phyloP scores from a whole-genome alignment of 1,140 invertebrate species.

The Holcopasites calliopsidis region DNA sequence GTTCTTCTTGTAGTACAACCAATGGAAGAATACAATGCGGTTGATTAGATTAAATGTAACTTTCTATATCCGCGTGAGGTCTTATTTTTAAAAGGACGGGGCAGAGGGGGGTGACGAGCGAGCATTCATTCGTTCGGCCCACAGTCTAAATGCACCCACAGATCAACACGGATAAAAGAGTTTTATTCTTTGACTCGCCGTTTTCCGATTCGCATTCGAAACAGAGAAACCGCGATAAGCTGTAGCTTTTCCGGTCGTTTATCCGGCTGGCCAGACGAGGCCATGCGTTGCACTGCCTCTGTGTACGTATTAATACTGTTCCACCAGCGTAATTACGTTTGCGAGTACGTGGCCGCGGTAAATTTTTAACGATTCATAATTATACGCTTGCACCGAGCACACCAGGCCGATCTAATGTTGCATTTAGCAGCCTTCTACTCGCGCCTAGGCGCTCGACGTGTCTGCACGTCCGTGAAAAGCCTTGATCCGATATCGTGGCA shows the following conservation, averaged over 20 bases:
- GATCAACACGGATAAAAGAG: slow-evolving; percentile 6
- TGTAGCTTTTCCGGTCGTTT: slow-evolving; percentile 8
- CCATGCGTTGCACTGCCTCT: neutral
- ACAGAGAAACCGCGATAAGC: slow-evolving; percentile 41
- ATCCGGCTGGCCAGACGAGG: slow-evolving; percentile 18
- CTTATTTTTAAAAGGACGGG: too few species aligned
- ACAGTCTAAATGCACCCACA: too few species aligned
- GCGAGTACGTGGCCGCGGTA: slow-evolving; percentile 35
- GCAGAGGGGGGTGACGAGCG: too few species aligned
- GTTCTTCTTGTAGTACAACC: too few species aligned
- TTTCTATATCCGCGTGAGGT: too few species aligned
- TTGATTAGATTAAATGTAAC: too few species aligned
- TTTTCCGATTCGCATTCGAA: slow-evolving; percentile 33
- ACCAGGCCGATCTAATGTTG: slow-evolving; percentile 32
- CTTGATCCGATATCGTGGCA: slow-evolving; percentile 29
- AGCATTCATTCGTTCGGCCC: too few species aligned
- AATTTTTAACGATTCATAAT: slow-evolving; percentile 48
- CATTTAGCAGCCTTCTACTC: slow-evolving; percentile 15
- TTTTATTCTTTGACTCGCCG: slow-evolving; percentile 4
- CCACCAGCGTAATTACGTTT: neutral
- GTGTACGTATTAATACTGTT: neutral
- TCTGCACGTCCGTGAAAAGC: slow-evolving; percentile 30
- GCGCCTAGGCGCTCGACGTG: neutral
- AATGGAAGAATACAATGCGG: too few species aligned
- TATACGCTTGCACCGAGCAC: slow-evolving; percentile 15